Conservation (phyloP, 2,113 vertebrate genomes). For the Andinoacara biseriatus region DNA sequence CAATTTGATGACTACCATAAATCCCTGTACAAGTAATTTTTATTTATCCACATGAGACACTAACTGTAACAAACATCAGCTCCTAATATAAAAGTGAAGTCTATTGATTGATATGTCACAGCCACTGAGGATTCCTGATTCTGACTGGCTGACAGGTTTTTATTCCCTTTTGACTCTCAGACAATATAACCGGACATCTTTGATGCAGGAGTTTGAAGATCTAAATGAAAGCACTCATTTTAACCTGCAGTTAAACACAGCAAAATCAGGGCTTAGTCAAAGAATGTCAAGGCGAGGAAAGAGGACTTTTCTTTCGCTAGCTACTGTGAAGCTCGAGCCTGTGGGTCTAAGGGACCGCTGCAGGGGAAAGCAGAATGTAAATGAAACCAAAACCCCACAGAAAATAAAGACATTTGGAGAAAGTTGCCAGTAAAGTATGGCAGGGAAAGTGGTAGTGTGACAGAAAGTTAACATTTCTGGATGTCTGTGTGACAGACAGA, state of each 20-base stretch:
- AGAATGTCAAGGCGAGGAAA: background rate
- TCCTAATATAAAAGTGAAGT: background rate
- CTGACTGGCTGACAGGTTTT: background rate
- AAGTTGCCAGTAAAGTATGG: background rate
- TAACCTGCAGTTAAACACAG: conserved; percentile 1
- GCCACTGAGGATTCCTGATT: background rate
- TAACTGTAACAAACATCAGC: background rate
- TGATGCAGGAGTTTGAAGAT: background rate
- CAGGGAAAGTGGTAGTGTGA: background rate
- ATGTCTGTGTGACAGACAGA: background rate
- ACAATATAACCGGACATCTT: background rate
- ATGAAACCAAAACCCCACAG: background rate
- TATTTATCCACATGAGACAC: background rate
- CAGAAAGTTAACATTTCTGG: background rate
- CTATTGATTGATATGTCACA: background rate
- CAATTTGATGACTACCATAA: background rate
- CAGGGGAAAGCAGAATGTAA: background rate
- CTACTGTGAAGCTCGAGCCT: background rate
- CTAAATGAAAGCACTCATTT: background rate
- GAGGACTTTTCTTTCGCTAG: background rate
- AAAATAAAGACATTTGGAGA: background rate
- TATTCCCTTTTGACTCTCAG: no score
- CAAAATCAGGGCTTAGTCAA: background rate
- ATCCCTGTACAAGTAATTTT: background rate
- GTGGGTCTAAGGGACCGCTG: conserved; percentile 3